phyloP scores from a whole-genome alignment of 2,888 invertebrate species.

The Bhutanitis thaidina region DNA sequence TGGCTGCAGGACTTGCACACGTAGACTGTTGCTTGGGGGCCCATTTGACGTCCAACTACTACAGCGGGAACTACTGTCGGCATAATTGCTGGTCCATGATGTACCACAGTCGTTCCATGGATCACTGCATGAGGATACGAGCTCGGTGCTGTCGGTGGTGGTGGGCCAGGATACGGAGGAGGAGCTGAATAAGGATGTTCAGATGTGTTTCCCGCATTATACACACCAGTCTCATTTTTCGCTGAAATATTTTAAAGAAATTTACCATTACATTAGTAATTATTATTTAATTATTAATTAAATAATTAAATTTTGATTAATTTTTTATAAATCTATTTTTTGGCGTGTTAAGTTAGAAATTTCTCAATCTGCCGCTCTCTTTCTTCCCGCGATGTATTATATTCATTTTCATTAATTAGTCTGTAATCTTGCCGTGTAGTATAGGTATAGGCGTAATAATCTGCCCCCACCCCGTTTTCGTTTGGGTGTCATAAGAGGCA shows the following conservation, averaged over 20 bases:
- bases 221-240: slow-evolving; percentile 3
- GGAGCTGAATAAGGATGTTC: slow-evolving; percentile 3
- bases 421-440: too few relatives aligned
- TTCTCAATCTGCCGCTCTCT: too few relatives aligned
- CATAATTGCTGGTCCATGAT: slow-evolving; percentile 5
- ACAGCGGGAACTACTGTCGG: slow-evolving; percentile 22
- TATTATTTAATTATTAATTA: too few relatives aligned
- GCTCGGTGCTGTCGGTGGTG: background rate
- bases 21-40: slow-evolving; percentile 35
- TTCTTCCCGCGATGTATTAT: too few relatives aligned
- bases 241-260: slow-evolving; percentile 1
- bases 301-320: too few relatives aligned
- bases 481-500: too few relatives aligned
- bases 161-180: slow-evolving; percentile 11
- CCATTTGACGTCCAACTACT: slow-evolving; percentile 37
- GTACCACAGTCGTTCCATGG: slow-evolving; percentile 22
- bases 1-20: slow-evolving; percentile 68
- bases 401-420: too few relatives aligned
- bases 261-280: too few relatives aligned
- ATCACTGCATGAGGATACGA: background rate
- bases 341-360: too few relatives aligned
- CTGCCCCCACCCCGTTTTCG: too few relatives aligned
- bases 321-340: too few relatives aligned
- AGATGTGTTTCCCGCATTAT: background rate
- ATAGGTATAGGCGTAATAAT: too few relatives aligned